Evolutionary conservation across 2,113 vertebrate species (phyloP), one percentile per base, ranked within the genome.

Genomic region (Psittacara wagleri): DNA sequence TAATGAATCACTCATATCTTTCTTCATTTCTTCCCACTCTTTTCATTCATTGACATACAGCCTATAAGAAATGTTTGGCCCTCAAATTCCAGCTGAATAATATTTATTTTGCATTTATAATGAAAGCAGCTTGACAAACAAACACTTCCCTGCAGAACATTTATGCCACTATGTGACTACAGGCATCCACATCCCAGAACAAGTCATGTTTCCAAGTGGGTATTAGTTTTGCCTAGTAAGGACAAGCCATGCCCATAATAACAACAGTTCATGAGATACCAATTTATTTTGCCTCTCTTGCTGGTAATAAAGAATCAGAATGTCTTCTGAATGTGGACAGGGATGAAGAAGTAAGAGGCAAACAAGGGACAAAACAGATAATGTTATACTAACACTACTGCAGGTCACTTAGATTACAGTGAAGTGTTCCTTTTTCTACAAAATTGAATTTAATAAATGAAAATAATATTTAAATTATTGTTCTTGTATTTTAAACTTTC

Each of bases 51-150:
- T 90, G 68, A 90, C 52, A 61, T 52, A 27, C 31, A 80, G 46
- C 46, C 57, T 61, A 17, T 62, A 35, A 83, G 83, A 86, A 92
- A 67, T 35, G 13, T 37, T 83, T 5, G 10, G 28, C 46, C 61
- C 75, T 90, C 72, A 80, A 75, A 76, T 96, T 75, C 62, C 57
- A 80, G 54, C 46, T 88, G 44, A 95, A 86, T 67, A 94, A 93
- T 77, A 81, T 73, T 93, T 88, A 77, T 95, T 96, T 93, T 91
- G 95, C 86, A 52, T 92, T 95, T 76, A 46, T 62, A 96, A 83
- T 68, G 70, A 86, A 90, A 95, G 92, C 75, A 59, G 24, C 59
- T 44, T 83, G 64, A 86, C 75, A 68, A 83, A 84, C 73, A 88
- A 51, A 75, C 51, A 46, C 31, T 82, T 35, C 49, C 46, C 31